Percentiles rank a stretch among this genome's conserved stretches.
Evolutionary conservation across 1,140 invertebrate species (phyloP).

Genomic region (Cherax destructor): DNA sequence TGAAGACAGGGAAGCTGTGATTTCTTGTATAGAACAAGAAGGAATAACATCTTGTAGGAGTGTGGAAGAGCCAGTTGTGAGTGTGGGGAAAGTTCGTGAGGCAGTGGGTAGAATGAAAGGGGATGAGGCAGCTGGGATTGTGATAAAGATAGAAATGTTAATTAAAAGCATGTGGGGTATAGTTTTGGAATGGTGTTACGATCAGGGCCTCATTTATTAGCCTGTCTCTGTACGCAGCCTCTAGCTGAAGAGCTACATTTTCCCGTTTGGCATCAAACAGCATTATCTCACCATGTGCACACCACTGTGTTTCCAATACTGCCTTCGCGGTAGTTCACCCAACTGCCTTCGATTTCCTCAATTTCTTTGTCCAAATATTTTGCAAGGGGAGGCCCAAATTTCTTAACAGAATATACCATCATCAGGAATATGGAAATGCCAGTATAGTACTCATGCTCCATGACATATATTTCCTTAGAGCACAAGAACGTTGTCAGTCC

Average conservation of each 20-base stretch:
- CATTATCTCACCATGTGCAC: conserved; percentile 85
- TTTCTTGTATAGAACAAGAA: no score
- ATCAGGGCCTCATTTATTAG: no score
- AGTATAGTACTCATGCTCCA: conserved; percentile 93
- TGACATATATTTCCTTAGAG: conserved; percentile 94
- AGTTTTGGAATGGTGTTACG: no score
- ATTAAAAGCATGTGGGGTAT: no score
- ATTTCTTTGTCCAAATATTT: conserved; percentile 83
- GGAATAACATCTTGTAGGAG: no score
- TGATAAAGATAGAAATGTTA: no score
- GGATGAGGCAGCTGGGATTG: no score
- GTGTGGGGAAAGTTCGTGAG: no score
- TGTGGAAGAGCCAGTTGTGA: no score
- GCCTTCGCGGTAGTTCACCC: conserved; percentile 79
- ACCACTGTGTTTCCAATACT: conserved; percentile 82
- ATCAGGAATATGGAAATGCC: conserved; percentile 85
- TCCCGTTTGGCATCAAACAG: conserved; percentile 91
- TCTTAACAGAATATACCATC: conserved; percentile 82
- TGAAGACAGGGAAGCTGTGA: no score
- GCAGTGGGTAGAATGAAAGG: no score
- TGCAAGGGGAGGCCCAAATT: conserved; percentile 82
- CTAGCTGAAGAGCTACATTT: conserved; percentile 92
- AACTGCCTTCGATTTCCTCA: conserved; percentile 81
- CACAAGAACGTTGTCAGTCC: conserved; percentile 88
- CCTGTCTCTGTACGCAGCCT: conserved; percentile 91